phyloP scores from a whole-genome alignment of 2,113 vertebrate species.

The Mormyrus iriodes region DNA sequence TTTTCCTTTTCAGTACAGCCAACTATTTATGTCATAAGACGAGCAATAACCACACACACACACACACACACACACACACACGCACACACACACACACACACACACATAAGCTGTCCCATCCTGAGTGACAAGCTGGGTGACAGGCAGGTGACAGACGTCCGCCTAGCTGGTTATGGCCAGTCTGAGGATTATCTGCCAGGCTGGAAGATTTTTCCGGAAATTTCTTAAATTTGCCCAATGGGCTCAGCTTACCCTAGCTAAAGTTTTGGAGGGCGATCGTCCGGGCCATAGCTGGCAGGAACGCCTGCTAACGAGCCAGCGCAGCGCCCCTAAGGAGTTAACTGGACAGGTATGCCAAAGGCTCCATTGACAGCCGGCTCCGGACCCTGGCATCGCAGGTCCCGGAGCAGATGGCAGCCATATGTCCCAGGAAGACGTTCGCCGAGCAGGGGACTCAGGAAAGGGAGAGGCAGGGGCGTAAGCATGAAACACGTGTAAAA shows the following conservation, averaged over 20 bases:
- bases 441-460: neutral
- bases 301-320: neutral
- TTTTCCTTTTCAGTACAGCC: neutral
- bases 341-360: conserved; percentile 4
- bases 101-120: neutral
- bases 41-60: neutral
- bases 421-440: neutral
- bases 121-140: neutral
- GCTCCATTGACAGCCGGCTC: neutral
- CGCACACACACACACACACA: neutral
- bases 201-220: neutral
- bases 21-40: neutral
- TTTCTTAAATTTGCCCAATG: neutral
- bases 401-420: conserved; percentile 11
- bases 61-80: neutral
- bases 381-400: neutral
- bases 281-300: neutral
- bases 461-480: neutral
- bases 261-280: neutral
- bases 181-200: neutral
- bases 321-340: neutral
- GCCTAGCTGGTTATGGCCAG: neutral
- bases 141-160: neutral
- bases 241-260: neutral
- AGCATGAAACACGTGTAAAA: neutral